These are phyloP conservation scores for Plebejus argus DNA, from an alignment of 2,888 invertebrate genomes.

Conservation along the genomic window DNA sequence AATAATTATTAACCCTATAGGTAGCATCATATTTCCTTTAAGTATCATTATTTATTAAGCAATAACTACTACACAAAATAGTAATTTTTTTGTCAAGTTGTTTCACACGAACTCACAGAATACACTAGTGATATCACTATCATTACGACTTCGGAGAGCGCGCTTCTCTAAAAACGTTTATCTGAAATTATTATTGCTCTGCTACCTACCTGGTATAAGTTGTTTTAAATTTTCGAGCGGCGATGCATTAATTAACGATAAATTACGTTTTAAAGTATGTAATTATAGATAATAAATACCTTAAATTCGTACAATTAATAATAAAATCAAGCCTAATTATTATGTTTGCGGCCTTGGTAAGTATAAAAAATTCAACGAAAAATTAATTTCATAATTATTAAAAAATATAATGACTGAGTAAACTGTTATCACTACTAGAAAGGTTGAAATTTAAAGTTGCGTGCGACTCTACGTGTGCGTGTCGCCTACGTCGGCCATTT, in stretches of 20 bases:
- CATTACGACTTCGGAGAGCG: background rate
- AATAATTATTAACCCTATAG: too few relatives aligned
- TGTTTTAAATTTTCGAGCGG: background rate
- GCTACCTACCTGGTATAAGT: conserved; percentile 17
- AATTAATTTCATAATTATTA: conserved; percentile 1
- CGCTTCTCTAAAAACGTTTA: conserved; percentile 9
- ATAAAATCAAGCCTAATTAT: background rate
- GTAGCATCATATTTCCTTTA: too few relatives aligned
- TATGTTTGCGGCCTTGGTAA: background rate
- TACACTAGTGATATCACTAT: conserved; percentile 7
- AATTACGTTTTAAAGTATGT: background rate
- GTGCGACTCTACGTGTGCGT: conserved; percentile 61
- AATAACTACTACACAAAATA: background rate
- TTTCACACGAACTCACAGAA: background rate
- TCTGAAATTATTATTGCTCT: conserved; percentile 15
- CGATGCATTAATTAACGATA: conserved; percentile 6
- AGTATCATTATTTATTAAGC: background rate
- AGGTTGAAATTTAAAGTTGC: conserved; percentile 47
- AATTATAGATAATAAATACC: conserved; percentile 9
- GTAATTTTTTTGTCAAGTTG: background rate
- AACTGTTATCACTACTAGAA: conserved; percentile 32
- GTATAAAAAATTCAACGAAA: background rate
- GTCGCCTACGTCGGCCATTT: conserved; percentile 68
- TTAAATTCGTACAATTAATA: background rate
- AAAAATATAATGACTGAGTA: conserved; percentile 8